phyloP scores from a whole-genome alignment of 2,888 invertebrate species.

The Agonopterix arenella region DNA sequence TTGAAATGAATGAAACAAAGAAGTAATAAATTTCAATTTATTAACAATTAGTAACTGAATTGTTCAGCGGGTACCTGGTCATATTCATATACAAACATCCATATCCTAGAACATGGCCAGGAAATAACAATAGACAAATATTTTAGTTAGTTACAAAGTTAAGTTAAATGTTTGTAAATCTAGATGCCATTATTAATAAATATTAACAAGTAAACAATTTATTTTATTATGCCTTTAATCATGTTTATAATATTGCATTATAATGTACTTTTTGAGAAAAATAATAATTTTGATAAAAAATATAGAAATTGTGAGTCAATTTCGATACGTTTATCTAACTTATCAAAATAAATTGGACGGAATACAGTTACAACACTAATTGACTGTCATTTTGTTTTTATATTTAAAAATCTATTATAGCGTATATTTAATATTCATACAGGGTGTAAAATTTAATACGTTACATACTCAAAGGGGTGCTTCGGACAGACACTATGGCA shows the following conservation, averaged over 20 bases:
- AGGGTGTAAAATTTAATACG: too few relatives aligned
- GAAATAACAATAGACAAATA: constrained; percentile 58
- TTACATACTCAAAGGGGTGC: too few relatives aligned
- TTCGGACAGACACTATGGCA: too few relatives aligned
- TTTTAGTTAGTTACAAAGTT: constrained; percentile 58
- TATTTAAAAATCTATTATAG: too few relatives aligned
- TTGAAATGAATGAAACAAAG: constrained; percentile 21
- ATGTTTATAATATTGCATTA: constrained; percentile 18
- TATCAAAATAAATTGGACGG: constrained; percentile 12
- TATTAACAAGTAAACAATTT: constrained; percentile 63
- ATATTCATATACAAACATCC: constrained; percentile 19
- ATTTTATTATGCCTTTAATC: constrained; percentile 24
- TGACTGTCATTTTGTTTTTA: not conserved
- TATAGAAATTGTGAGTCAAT: not conserved
- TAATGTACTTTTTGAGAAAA: constrained; percentile 22
- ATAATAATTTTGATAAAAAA: constrained; percentile 2
- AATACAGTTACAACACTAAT: constrained; percentile 1
- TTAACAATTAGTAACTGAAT: constrained; percentile 74
- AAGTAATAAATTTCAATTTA: constrained; percentile 65
- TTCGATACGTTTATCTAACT: not conserved
- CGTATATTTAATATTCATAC: too few relatives aligned
- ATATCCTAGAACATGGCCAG: constrained; percentile 26
- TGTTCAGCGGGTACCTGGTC: constrained; percentile 41
- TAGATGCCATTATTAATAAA: constrained; percentile 64
- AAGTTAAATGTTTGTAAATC: constrained; percentile 33